phyloP scores from a whole-genome alignment of 2,797 vertebrate genomes.

The Champsocephalus gunnari region DNA sequence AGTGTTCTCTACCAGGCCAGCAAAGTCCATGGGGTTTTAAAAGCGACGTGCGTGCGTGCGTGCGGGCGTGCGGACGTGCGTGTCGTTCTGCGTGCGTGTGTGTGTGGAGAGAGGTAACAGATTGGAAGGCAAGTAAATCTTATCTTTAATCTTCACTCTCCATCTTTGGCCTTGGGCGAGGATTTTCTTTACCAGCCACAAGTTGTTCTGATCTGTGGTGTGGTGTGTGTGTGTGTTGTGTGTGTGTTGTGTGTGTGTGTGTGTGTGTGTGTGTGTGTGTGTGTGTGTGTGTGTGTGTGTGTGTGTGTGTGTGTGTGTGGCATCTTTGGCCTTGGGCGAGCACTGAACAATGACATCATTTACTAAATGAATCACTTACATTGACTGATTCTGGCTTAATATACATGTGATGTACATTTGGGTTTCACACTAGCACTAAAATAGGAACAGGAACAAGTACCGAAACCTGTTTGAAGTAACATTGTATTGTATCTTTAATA shows the following conservation, averaged over 20 bases:
- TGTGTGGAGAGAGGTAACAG: no score
- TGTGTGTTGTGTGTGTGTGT: no score
- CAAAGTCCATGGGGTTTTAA: no score
- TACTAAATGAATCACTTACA: neutral
- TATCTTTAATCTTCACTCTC: slow-evolving; percentile 13
- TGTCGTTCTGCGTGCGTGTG: no score
- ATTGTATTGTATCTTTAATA: neutral
- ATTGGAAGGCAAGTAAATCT: slow-evolving; percentile 1
- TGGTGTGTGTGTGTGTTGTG: no score
- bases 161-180: neutral
- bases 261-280: no score
- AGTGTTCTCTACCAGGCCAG: slow-evolving; percentile 89
- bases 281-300: no score
- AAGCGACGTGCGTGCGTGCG: no score
- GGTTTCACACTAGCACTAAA: neutral
- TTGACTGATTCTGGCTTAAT: neutral
- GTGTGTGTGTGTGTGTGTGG: no score
- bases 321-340: no score
- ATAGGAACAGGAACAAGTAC: neutral
- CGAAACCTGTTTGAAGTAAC: neutral
- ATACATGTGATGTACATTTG: neutral
- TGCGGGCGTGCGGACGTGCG: neutral
- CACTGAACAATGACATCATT: neutral
- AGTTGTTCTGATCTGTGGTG: no score
- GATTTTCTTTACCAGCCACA: no score